Conservation (phyloP, 1,140 invertebrate species). For the Pseudachorutes palmiensis region DNA sequence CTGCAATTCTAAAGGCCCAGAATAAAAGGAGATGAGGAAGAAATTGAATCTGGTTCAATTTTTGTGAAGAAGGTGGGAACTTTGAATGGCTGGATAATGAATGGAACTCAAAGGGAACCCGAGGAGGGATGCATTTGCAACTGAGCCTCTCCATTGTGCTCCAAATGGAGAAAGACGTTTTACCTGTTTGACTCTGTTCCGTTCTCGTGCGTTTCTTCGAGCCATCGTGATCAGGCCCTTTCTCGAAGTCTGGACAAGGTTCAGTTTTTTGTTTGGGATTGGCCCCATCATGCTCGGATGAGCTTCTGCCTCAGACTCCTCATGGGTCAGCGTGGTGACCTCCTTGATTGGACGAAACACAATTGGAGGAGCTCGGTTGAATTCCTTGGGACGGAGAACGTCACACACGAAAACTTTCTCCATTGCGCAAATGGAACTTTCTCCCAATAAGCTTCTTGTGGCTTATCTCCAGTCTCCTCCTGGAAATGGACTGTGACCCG, state of each 20-base stretch:
- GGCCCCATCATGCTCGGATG: not conserved
- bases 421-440: not conserved
- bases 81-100: too few species aligned
- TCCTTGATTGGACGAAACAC: too few species aligned
- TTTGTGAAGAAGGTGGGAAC: too few species aligned
- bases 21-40: too few species aligned
- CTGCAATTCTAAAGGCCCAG: too few species aligned
- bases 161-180: too few species aligned
- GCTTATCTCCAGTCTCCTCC: too few species aligned
- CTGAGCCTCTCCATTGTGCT: too few species aligned
- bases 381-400: conserved; percentile 4
- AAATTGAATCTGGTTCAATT: too few species aligned
- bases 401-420: not conserved
- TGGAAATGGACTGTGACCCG: too few species aligned
- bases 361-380: not conserved
- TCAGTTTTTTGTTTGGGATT: not conserved
- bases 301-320: not conserved
- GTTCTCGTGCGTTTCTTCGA: conserved; percentile 50
- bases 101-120: too few species aligned
- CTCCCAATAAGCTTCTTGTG: not conserved
- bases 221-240: conserved; percentile 42
- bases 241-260: not conserved
- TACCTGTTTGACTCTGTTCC: conserved; percentile 51
- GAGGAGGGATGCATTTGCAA: too few species aligned
- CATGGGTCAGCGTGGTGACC: not conserved